Evolutionary conservation across 2,888 invertebrate genomes (phyloP).

Genomic region (Archaeoteleia sp.): DNA sequence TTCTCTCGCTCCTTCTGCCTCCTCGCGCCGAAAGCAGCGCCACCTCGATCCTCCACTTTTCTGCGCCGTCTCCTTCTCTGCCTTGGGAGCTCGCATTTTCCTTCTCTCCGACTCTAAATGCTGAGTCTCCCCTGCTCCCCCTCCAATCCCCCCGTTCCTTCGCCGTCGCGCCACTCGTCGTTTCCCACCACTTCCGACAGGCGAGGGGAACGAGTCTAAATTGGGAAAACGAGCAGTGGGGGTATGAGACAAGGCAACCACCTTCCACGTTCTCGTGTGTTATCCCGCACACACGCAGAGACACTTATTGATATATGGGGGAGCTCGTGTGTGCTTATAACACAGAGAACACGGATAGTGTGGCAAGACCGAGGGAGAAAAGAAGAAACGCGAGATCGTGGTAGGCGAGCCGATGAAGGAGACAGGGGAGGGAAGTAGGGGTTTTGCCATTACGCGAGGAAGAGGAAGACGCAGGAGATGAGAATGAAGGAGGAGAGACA

Average conservation of each 20-base stretch:
- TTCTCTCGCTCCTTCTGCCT: slow-evolving; percentile 33
- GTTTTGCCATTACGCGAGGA: slow-evolving; percentile 25
- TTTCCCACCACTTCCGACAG: slow-evolving; percentile 13
- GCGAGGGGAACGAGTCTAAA: slow-evolving; percentile 64
- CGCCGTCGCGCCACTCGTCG: slow-evolving; percentile 20
- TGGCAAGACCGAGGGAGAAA: slow-evolving; percentile 45
- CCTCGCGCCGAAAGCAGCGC: slow-evolving; percentile 34
- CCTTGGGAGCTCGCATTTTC: slow-evolving; percentile 33
- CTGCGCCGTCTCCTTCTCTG: slow-evolving; percentile 20
- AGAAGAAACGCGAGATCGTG: slow-evolving; percentile 47
- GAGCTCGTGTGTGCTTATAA: slow-evolving; percentile 35
- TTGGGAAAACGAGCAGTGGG: slow-evolving; percentile 64
- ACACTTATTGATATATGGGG: slow-evolving; percentile 34
- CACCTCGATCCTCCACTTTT: slow-evolving; percentile 39
- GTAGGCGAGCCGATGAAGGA: slow-evolving; percentile 31
- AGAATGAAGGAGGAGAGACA: slow-evolving; percentile 31
- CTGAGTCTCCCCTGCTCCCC: slow-evolving; percentile 45
- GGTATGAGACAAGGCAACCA: slow-evolving; percentile 61
- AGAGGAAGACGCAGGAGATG: slow-evolving; percentile 38
- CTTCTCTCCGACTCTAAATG: slow-evolving; percentile 55
- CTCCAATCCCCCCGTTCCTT: slow-evolving; percentile 34
- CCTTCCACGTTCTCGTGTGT: slow-evolving; percentile 48
- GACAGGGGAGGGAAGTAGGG: slow-evolving; percentile 17
- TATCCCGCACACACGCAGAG: slow-evolving; percentile 32
- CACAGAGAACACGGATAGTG: slow-evolving; percentile 30